These are phyloP conservation scores for Ahaetulla prasina DNA, from an alignment of 2,113 vertebrate genomes.

Conservation along the genomic window DNA sequence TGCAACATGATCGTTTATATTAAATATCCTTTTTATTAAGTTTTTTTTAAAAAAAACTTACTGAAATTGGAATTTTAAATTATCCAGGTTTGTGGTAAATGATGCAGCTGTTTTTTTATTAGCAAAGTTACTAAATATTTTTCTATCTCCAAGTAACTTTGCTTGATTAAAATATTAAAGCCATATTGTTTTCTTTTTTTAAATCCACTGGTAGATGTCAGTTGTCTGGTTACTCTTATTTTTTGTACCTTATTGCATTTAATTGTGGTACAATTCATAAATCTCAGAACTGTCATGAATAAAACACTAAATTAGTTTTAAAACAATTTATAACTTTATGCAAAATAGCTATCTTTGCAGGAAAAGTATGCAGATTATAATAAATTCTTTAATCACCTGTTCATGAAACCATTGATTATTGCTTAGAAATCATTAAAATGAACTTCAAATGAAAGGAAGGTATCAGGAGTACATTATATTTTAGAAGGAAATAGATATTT, in stretches of 20 bases:
- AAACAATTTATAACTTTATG: constrained; percentile 84
- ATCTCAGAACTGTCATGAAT: constrained; percentile 78
- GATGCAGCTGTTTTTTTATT: constrained; percentile 72
- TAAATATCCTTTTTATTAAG: constrained; percentile 52
- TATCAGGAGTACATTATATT: constrained; percentile 43
- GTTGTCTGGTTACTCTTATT: constrained; percentile 78
- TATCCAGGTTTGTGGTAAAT: constrained; percentile 61
- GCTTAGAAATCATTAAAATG: constrained; percentile 54
- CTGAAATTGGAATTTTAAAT: constrained; percentile 49
- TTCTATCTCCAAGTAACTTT: constrained; percentile 74
- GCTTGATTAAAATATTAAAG: constrained; percentile 75
- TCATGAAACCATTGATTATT: constrained; percentile 68
- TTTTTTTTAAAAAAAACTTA: constrained; percentile 6
- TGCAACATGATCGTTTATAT: constrained; percentile 68
- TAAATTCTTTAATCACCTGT: constrained; percentile 81
- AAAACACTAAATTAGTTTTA: constrained; percentile 80
- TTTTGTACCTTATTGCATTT: constrained; percentile 80
- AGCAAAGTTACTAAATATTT: constrained; percentile 73
- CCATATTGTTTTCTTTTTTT: constrained; percentile 68
- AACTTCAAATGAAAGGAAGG: constrained; percentile 52
- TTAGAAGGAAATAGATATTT: constrained; percentile 64
- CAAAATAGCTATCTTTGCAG: constrained; percentile 83
- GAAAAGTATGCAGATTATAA: constrained; percentile 82
- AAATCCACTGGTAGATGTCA: constrained; percentile 75
- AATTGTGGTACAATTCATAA: constrained; percentile 82